A percentile compares a stretch with the other conserved stretches of the same genome.
These are phyloP conservation scores for Maconellicoccus hirsutus DNA, from an alignment of 1,140 invertebrate genomes.

Conservation along the genomic window DNA sequence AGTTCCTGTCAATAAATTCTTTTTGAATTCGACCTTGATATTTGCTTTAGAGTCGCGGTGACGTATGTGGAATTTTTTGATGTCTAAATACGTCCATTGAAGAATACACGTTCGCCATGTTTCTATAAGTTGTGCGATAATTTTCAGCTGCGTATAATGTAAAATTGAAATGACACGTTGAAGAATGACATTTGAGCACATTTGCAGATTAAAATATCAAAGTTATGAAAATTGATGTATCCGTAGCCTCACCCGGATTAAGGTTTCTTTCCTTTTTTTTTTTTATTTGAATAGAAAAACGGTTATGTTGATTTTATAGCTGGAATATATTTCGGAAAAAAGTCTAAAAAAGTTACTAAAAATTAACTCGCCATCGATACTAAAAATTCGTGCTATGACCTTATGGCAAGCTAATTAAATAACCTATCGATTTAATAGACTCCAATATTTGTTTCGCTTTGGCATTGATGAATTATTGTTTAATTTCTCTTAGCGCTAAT, in stretches of 20 bases:
- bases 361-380: not conserved
- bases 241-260: too few relatives aligned
- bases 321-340: too few relatives aligned
- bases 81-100: not conserved
- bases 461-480: conserved; percentile 9
- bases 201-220: too few relatives aligned
- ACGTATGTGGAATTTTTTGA: not conserved
- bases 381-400: not conserved
- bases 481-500: conserved; percentile 2
- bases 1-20: not conserved
- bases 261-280: too few relatives aligned
- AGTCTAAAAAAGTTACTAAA: not conserved
- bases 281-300: too few relatives aligned
- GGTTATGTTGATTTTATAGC: too few relatives aligned
- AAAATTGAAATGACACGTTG: too few relatives aligned
- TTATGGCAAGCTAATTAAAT: not conserved
- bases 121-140: not conserved
- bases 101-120: not conserved
- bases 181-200: too few relatives aligned
- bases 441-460: not conserved
- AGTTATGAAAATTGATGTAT: too few relatives aligned
- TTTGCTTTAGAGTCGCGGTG: not conserved
- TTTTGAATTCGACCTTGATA: not conserved
- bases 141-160: not conserved
- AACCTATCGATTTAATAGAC: not conserved